phyloP scores from a whole-genome alignment of 2,113 vertebrate genomes.

The Thalassoma bifasciatum region DNA sequence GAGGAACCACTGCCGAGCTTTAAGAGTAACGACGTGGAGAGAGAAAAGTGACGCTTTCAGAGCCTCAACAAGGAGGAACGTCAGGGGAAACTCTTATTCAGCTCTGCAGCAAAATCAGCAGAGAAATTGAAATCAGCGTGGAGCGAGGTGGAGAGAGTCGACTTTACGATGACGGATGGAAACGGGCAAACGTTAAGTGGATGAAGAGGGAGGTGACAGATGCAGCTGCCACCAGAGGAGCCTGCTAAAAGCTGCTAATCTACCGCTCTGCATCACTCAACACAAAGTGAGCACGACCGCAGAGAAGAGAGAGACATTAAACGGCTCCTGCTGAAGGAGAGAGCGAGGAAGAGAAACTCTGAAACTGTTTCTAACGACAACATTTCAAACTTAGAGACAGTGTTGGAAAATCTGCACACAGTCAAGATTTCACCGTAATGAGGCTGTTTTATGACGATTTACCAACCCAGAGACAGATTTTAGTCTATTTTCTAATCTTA shows the following conservation, averaged over 20 bases:
- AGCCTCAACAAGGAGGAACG: slow-evolving; percentile 11
- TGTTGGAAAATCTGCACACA: neutral
- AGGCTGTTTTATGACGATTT: neutral
- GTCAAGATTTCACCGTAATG: neutral
- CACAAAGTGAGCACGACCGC: slow-evolving; percentile 12
- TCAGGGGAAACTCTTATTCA: slow-evolving; percentile 20
- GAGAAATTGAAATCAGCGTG: neutral
- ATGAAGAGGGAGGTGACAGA: slow-evolving; percentile 47
- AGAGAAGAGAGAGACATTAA: slow-evolving; percentile 13
- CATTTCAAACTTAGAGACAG: neutral
- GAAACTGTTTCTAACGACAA: neutral
- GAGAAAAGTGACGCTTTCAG: slow-evolving; percentile 39
- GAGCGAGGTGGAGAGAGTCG: neutral
- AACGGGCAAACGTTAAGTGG: slow-evolving; percentile 28
- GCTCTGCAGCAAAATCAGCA: slow-evolving; percentile 19
- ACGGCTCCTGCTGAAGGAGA: neutral
- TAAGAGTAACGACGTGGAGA: slow-evolving; percentile 57
- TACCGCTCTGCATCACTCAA: slow-evolving; percentile 30
- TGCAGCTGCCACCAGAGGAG: slow-evolving; percentile 37
- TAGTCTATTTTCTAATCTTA: neutral
- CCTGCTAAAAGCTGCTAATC: slow-evolving; percentile 25
- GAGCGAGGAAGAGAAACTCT: neutral
- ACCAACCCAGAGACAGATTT: no score
- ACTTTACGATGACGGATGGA: slow-evolving; percentile 36
- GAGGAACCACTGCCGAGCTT: slow-evolving; percentile 36